phyloP scores from a whole-genome alignment of 2,888 invertebrate species.

The Lobophora halterata region DNA sequence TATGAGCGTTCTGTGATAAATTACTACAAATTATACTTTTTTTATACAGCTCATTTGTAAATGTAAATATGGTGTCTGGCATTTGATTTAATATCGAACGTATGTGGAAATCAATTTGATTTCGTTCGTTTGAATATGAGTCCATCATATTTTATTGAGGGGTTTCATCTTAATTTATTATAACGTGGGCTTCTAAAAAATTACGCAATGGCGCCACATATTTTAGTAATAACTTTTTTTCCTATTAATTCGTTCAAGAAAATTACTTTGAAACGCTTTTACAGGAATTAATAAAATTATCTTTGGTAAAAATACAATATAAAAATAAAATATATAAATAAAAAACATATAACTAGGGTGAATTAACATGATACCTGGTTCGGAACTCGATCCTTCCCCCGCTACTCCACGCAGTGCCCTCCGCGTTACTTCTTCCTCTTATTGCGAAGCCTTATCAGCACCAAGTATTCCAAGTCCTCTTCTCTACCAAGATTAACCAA shows the following conservation, averaged over 20 bases:
- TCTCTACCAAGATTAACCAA: too few relatives aligned
- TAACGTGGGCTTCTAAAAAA: conserved; percentile 20
- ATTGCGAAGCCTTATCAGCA: too few relatives aligned
- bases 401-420: too few relatives aligned
- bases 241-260: not conserved
- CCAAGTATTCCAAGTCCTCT: too few relatives aligned
- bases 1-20: conserved; percentile 65
- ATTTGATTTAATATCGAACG: conserved; percentile 62
- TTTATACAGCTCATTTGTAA: conserved; percentile 48
- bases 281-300: too few relatives aligned
- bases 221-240: too few relatives aligned
- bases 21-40: conserved; percentile 68
- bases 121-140: conserved; percentile 50
- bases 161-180: conserved; percentile 26
- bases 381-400: too few relatives aligned
- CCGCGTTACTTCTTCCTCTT: too few relatives aligned
- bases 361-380: too few relatives aligned
- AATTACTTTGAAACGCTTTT: not conserved
- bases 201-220: conserved; percentile 24
- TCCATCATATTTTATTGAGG: conserved; percentile 29
- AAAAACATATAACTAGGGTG: too few relatives aligned
- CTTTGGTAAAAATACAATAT: too few relatives aligned
- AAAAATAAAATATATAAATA: too few relatives aligned
- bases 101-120: conserved; percentile 44
- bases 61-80: conserved; percentile 69